phyloP scores from a whole-genome alignment of 2,113 vertebrate genomes.

The Mormoops blainvillei region DNA sequence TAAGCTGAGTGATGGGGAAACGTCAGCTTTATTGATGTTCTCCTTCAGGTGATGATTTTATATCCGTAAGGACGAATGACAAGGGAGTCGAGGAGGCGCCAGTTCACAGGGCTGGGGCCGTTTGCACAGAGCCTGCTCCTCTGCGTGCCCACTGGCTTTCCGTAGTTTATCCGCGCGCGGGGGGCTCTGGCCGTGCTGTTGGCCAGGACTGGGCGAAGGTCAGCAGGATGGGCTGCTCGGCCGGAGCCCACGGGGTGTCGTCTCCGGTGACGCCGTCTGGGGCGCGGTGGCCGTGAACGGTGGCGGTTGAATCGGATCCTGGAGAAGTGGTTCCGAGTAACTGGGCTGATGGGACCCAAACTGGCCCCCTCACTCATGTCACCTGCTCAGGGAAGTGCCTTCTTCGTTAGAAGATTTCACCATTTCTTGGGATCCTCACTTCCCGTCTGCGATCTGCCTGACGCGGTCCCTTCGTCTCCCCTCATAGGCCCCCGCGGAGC shows the following conservation, averaged over 20 bases:
- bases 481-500: accelerated
- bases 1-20: constrained; percentile 76
- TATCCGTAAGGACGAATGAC: constrained; percentile 67
- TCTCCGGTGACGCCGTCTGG: accelerated
- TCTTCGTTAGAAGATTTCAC: accelerated
- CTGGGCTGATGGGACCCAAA: accelerated
- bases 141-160: constrained; percentile 61
- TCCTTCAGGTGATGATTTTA: constrained; percentile 72
- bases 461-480: neutral
- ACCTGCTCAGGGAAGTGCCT: neutral
- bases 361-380: accelerated
- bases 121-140: constrained; percentile 66
- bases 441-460: neutral
- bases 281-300: neutral
- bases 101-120: constrained; percentile 44
- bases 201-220: neutral
- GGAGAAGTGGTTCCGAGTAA: accelerated
- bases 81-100: constrained; percentile 64
- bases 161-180: constrained; percentile 63
- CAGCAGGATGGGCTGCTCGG: neutral
- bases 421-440: neutral
- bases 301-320: accelerated
- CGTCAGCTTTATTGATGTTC: constrained; percentile 74
- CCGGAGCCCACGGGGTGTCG: accelerated
- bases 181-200: constrained; percentile 18